Conservation (phyloP, 2,797 vertebrate genomes). For the Chelonia mydas region DNA sequence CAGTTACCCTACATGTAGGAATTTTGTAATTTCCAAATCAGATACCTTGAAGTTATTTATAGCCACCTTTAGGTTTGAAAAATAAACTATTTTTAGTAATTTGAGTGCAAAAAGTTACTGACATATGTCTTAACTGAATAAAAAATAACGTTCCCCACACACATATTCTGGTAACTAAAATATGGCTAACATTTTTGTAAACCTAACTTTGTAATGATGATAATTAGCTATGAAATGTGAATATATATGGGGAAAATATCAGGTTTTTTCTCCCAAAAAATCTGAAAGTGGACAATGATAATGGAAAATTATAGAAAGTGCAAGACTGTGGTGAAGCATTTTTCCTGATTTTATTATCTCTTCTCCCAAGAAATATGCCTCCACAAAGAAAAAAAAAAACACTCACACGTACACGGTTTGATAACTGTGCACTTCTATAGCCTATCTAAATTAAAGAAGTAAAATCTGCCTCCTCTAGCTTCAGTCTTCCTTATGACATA, state of each 20-base stretch:
- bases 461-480: neutral
- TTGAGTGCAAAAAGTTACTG: neutral
- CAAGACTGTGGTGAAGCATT: neutral
- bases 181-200: neutral
- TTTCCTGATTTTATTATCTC: neutral
- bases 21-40: neutral
- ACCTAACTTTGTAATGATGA: accelerated
- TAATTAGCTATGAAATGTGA: neutral
- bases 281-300: neutral
- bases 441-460: neutral
- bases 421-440: neutral
- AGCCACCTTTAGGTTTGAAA: neutral
- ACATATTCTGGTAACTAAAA: neutral
- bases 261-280: neutral
- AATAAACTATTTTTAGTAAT: neutral
- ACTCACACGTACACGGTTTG: neutral
- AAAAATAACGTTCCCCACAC: accelerated
- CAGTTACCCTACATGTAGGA: neutral
- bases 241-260: accelerated
- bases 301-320: neutral
- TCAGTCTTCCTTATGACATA: neutral
- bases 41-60: neutral
- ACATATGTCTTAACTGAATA: neutral
- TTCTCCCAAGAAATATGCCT: neutral
- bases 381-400: neutral